phyloP scores from a whole-genome alignment of 2,113 vertebrate species.

The Paramormyrops kingsleyae region DNA sequence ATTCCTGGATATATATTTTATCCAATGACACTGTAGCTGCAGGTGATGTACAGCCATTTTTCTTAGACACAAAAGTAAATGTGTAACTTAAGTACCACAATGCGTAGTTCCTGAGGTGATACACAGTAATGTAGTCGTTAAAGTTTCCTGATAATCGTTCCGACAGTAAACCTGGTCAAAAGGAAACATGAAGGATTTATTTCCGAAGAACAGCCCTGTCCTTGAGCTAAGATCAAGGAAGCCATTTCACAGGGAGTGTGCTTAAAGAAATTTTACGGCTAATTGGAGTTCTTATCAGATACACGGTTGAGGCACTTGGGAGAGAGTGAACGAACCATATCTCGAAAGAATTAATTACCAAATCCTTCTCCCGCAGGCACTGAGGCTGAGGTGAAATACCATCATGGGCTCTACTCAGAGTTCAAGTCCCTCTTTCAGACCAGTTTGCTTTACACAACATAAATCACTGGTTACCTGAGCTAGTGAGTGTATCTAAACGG shows the following conservation, averaged over 20 bases:
- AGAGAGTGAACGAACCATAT: slow-evolving; percentile 25
- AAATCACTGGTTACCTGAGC: slow-evolving; percentile 6
- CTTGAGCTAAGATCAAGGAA: slow-evolving; percentile 28
- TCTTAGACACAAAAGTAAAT: neutral
- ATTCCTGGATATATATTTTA: neutral
- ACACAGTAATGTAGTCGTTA: neutral
- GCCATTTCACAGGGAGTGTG: slow-evolving; percentile 20
- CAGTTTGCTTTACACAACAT: neutral
- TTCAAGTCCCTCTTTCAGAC: neutral
- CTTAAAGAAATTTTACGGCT: slow-evolving; percentile 24
- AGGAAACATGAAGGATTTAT: slow-evolving; percentile 12
- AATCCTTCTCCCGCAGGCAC: slow-evolving; percentile 26
- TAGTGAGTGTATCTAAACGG: neutral
- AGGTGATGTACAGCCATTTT: neutral
- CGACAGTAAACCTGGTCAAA: slow-evolving; percentile 24
- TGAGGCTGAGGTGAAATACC: slow-evolving; percentile 35
- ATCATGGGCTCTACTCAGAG: slow-evolving; percentile 29
- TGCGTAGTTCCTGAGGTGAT: neutral
- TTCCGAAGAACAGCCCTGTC: neutral
- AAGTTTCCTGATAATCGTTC: neutral
- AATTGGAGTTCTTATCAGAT: slow-evolving; percentile 30
- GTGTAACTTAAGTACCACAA: neutral
- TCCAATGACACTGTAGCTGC: neutral
- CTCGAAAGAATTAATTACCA: slow-evolving; percentile 28
- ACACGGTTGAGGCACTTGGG: slow-evolving; percentile 19